These are phyloP conservation scores for Eueremaeus valkanovi DNA, from an alignment of 2,888 invertebrate species.

Conservation along the genomic window DNA sequence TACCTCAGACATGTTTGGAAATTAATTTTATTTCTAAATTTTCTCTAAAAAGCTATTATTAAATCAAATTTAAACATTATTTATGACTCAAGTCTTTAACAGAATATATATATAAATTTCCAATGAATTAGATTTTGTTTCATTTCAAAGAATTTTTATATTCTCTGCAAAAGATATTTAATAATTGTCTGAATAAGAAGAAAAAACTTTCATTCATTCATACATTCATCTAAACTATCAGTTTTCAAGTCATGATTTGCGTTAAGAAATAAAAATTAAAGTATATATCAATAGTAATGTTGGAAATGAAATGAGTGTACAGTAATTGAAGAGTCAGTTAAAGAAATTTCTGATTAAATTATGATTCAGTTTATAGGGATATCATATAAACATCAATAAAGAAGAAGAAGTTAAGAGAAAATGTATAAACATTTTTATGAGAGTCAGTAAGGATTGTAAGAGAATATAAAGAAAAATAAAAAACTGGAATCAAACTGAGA, in stretches of 20 bases:
- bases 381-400: not conserved
- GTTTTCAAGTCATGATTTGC: no score
- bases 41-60: not conserved
- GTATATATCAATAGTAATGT: not conserved
- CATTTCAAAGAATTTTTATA: no score
- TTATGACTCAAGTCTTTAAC: not conserved
- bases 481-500: not conserved
- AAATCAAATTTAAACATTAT: not conserved
- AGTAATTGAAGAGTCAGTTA: not conserved
- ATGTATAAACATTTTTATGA: not conserved
- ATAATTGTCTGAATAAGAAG: no score
- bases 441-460: no score
- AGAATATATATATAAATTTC: not conserved
- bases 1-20: not conserved
- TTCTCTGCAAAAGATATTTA: no score
- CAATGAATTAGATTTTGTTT: not conserved
- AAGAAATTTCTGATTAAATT: not conserved
- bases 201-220: not conserved
- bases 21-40: slow-evolving; percentile 5
- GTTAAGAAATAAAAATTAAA: not conserved
- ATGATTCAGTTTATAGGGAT: not conserved
- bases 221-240: not conserved
- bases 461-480: no score
- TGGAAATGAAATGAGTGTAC: not conserved
- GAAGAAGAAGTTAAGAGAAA: not conserved